Base-by-base conservation (phyloP, 2,113 vertebrate species). In the Vireo altiloquus region DNA sequence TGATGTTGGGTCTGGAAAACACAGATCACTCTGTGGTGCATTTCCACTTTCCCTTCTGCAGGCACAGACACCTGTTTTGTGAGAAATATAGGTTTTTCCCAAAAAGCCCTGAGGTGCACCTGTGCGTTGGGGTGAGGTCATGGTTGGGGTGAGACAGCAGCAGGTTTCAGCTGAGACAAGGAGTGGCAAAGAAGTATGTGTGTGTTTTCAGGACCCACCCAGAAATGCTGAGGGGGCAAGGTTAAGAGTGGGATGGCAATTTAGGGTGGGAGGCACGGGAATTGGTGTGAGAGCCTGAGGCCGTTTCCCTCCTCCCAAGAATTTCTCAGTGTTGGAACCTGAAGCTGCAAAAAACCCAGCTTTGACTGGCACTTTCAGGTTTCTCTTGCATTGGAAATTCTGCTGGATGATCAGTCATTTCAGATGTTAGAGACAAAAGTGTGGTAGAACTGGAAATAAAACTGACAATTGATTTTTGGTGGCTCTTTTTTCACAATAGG, bases 161-260 rank as follows among this genome's bases (percentile, higher is more conserved):
- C 1, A 1, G 84, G 74, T 94, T 90, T 90, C 89, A 83, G 52
- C 92, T 70, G 80, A 78, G 89, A 89, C 65, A 82, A 83, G 91
- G 83, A 95, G 94, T 60, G 82, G 86, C 89, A 47, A 47, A 95
- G 68, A 90, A 81, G 6, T 74, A 69, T 76, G 57, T 79, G 49
- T 56, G 4, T 61, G n/a, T 57, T 93, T 94, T 88, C 49, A 59
- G 72, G 86, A 88, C 86, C 56, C 80, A 70, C 86, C 64, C 72
- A 93, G 64, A 90, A 95, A 78, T 84, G 60, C 65, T 84, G 56
- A 92, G 60, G 66, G 74, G 71, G 24, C 64, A 89, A 92, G 35
- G 82, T 80, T 74, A 77, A 66, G 59, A 35, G 81, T 1, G 5
- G 39, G 86, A 40, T 61, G 46, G 63, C 33, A 88, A 39, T 81